Evolutionary conservation across 2,797 vertebrate genomes (phyloP), one percentile per base, ranked within the genome.

Genomic region (Morelia viridis): DNA sequence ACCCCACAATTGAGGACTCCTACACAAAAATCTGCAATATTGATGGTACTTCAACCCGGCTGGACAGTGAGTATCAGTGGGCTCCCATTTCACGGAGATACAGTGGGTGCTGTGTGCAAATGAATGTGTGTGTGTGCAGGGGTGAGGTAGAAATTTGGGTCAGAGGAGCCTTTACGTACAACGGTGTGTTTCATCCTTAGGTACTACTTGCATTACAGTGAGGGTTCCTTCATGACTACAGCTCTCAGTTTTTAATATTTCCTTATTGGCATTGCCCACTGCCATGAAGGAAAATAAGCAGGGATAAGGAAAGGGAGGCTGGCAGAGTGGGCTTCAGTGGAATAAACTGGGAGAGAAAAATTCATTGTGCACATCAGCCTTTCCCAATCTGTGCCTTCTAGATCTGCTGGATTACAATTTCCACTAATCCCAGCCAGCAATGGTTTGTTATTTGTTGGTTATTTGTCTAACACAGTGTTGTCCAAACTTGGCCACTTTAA

Each of bases 1-100:
- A 99, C 96, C 98, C 98, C 17, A 99, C 98, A 92, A 99, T 99
- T 10, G 98, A 99, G 93, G 98, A 99, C 95, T 99, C 98, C 24
- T 99, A 99, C 97, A 98, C 98, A 19, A 99, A 99, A 97, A 98
- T 98, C 94, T 99, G 98, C 83, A 97, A 94, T 0, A 98, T 99
- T 95, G 98, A 98, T 12, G 98, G 98, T 17, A 97, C 97, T 93
- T 98, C 98, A 28, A 98, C 98, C 0, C 97, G 98, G 84, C 97
- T 99, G 89, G 98, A 99, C 97, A 99, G 98, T 99, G 98, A 97
- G 98, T 91, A 88, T 97, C 58, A 35, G 56, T 1, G 15, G 89
- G 58, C 35, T 15, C 46, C 28, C 7, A n/a, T 83, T 41, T 19
- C 11, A 24, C 19, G 11, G 71, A 80, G 71, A 80, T 46, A 7